Base-by-base conservation (phyloP, 2,888 invertebrate genomes). In the Drosophila kambysellisi region DNA sequence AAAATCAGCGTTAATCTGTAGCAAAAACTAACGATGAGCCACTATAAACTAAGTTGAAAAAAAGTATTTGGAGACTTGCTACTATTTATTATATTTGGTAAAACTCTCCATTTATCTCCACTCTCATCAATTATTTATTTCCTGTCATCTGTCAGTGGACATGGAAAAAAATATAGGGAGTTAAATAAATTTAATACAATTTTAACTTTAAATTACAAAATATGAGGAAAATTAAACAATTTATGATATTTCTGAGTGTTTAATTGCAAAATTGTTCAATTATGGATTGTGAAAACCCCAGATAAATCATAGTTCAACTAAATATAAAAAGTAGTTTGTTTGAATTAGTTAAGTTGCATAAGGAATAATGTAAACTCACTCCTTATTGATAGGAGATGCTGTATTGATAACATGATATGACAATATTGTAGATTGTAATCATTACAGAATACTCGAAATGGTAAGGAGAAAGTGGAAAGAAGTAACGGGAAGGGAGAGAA, bases 1-100 rank as follows among this genome's bases (percentile, higher is more conserved):
- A 11, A 62, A 59, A 33, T 12, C n/a, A 29, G 59, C n/a, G 12
- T 43, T 32, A 68, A 58, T 48, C 46, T 41, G 58, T 35, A 35
- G 20, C n/a, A 20, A 20, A 32, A 32, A 32, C 20, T 20, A 20
- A 15, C 39, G 3, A 41, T 41, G 17, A 30, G 6, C 30, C 17
- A n/a, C 0, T 48, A 17, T 29, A 29, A 8, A 25, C 15, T 25
- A 48, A 25, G 30, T 32, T 15, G 25, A 25, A 15, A 25, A 15
- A 7, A 2, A 46, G 15, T 46, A 4, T 15, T 25, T 46, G 25
- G 15, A 15, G 46, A 25, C 46, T 46, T 46, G 25, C 46, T 46
- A 15, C 15, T 46, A 46, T 46, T 15, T 46, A 46, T 15, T 25
- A 46, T 15, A 8, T 25, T 8, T 46, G 8, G 15, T 4, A 46